Evolutionary conservation across 1,140 invertebrate genomes (phyloP), one percentile per base, ranked within the genome.

Genomic region (Drosophila sproati): DNA sequence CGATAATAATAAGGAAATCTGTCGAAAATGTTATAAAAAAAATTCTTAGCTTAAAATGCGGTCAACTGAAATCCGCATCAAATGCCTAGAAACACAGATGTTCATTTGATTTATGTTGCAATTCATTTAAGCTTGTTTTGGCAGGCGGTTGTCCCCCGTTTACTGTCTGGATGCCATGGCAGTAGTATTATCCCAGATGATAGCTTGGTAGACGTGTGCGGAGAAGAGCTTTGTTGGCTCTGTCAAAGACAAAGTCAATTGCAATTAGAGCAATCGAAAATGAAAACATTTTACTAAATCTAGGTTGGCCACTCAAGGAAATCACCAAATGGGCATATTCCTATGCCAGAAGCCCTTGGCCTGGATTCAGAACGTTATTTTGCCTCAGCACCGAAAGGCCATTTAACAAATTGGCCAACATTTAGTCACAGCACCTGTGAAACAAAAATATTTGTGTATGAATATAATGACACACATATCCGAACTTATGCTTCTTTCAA

Each of bases 191-290:
- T 56, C 28, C 59, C 10, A 20, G 41, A 73, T 57, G 43, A 62
- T 59, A 51, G n/a, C 37, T 37, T 31, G 57, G 45, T 51, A 63
- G 20, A 35, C 10, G 48, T 45, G 20, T 12, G 5, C 2, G 7
- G 20, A 34, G 45, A 7, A 31, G 1, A 5, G 41, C 5, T 7
- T 31, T 45, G 31, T 7, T 28, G 54, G 20, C 20, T 34, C 45
- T 31, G 57, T 39, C 66, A 54, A 57, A 55, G 54, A 43, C 45
- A 39, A 61, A 77, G 45, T 67, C 74, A 73, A 77, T 70, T 69
- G 63, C 63, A 69, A 77, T 77, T 74, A 77, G 70, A 57, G 68
- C 67, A 68, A 62, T 77, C 47, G 63, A 68, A 52, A 73, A 62
- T 62, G 56, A 67, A 77, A 73, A 63, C 52, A 73, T 69, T 73